Conservation (phyloP, 2,113 vertebrate genomes). For the Notarius quadriscutis region DNA sequence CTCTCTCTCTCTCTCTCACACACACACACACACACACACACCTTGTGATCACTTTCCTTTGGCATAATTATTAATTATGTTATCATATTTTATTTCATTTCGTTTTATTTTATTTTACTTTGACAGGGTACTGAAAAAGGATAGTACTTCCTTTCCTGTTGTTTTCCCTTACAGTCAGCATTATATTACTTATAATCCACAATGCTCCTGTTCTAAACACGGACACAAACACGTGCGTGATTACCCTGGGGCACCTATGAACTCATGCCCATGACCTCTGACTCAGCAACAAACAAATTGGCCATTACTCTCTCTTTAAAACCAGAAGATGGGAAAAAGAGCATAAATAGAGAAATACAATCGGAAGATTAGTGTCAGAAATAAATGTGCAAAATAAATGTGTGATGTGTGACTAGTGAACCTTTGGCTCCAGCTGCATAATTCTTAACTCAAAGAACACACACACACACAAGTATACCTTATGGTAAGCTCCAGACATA, state of each 20-base stretch:
- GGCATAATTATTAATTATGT: too few relatives aligned
- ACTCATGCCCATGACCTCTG: neutral
- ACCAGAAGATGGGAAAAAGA: neutral
- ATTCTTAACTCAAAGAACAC: neutral
- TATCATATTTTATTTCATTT: neutral
- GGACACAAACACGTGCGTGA: neutral
- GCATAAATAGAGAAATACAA: neutral
- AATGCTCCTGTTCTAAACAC: neutral
- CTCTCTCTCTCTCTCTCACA: neutral
- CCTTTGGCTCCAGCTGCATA: neutral
- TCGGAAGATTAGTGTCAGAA: neutral
- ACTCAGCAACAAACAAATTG: neutral
- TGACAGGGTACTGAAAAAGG: neutral
- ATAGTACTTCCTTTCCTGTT: neutral
- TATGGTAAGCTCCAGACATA: neutral
- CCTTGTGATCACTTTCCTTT: neutral
- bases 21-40: neutral
- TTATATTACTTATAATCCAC: neutral
- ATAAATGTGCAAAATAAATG: neutral
- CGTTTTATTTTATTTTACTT: neutral
- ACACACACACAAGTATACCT: neutral
- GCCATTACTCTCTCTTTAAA: neutral
- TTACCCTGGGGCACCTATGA: neutral
- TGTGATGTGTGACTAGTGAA: neutral
- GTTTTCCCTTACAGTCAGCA: neutral